These are phyloP conservation scores for Potamilus streckersoni DNA, from an alignment of 1,140 invertebrate genomes.

Conservation along the genomic window DNA sequence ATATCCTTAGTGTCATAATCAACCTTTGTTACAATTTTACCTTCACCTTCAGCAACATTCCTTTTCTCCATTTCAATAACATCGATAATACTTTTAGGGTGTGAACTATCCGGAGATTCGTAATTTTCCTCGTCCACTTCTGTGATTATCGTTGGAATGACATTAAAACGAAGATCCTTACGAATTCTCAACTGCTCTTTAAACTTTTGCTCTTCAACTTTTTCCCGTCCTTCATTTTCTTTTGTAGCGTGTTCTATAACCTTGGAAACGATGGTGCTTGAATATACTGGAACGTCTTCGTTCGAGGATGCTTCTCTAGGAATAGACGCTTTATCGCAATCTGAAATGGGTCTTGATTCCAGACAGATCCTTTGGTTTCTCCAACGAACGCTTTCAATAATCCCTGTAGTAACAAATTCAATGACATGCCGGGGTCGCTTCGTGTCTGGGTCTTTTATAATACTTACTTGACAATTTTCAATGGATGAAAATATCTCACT, in stretches of 20 bases:
- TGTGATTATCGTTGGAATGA: constrained; percentile 50
- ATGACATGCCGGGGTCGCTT: constrained; percentile 26
- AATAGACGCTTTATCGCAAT: constrained; percentile 3
- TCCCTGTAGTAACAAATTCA: constrained; percentile 45
- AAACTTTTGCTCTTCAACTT: constrained; percentile 21
- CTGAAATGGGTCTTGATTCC: constrained; percentile 43
- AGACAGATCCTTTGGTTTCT: constrained; percentile 47
- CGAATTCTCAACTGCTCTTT: constrained; percentile 21
- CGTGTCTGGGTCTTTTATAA: constrained; percentile 20
- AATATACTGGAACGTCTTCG: constrained; percentile 30
- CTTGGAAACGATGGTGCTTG: constrained; percentile 40
- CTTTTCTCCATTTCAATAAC: too few species aligned
- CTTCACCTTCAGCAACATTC: too few species aligned
- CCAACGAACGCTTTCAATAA: constrained; percentile 48
- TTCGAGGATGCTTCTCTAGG: constrained; percentile 5
- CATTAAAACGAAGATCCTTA: constrained; percentile 44
- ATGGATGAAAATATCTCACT: constrained; percentile 45
- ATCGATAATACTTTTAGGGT: too few species aligned
- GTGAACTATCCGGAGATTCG: constrained; percentile 14
- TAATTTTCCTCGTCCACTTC: constrained; percentile 29
- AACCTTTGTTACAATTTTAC: too few species aligned
- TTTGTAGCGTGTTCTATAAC: constrained; percentile 46
- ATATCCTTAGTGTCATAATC: too few species aligned
- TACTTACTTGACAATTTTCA: constrained; percentile 36
- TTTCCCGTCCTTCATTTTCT: constrained; percentile 20